Evolutionary conservation across 2,888 invertebrate species (phyloP).

Genomic region (Lochmaea capreae): DNA sequence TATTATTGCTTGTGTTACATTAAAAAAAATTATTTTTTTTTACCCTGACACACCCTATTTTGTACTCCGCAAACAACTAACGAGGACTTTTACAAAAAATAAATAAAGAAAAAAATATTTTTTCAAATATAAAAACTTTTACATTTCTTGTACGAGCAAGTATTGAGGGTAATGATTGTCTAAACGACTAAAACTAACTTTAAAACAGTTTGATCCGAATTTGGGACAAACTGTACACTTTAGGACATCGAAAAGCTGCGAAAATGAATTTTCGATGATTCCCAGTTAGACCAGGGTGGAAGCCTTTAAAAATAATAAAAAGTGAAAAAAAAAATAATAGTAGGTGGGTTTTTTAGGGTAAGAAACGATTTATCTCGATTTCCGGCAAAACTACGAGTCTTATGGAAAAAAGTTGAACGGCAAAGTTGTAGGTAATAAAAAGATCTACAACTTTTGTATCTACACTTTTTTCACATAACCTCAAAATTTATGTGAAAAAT

Average conservation of each 20-base stretch:
- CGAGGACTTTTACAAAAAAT: neutral
- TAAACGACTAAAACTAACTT: neutral
- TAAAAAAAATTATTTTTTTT: constrained; percentile 1
- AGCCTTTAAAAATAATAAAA: too few relatives aligned
- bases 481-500: too few relatives aligned
- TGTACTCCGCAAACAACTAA: constrained; percentile 29
- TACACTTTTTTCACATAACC: too few relatives aligned
- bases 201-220: neutral
- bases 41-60: constrained; percentile 26
- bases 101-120: neutral
- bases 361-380: too few relatives aligned
- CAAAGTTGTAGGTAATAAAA: too few relatives aligned
- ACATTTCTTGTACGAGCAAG: neutral
- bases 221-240: too few relatives aligned
- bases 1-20: constrained; percentile 28
- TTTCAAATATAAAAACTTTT: neutral
- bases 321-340: too few relatives aligned
- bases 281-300: too few relatives aligned
- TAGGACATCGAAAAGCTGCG: neutral
- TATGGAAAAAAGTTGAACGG: too few relatives aligned
- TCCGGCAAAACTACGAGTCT: too few relatives aligned
- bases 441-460: too few relatives aligned
- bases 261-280: neutral
- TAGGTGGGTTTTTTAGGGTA: too few relatives aligned
- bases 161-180: constrained; percentile 18